These are phyloP conservation scores for Calephelis virginiensis DNA, from an alignment of 1,140 invertebrate genomes.

Conservation along the genomic window DNA sequence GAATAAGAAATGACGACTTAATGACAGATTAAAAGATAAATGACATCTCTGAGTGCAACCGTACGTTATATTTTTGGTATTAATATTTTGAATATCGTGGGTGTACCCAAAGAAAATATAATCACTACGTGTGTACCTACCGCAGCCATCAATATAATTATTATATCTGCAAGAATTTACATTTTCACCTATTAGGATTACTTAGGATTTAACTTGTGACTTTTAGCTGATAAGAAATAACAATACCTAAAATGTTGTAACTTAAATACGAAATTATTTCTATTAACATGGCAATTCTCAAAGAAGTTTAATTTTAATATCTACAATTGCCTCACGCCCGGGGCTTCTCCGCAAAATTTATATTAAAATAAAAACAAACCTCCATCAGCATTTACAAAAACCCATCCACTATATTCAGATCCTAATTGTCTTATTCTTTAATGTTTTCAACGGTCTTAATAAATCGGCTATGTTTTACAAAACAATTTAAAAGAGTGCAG, in stretches of 20 bases:
- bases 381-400: slow-evolving; percentile 55
- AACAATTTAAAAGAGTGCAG: slow-evolving; percentile 48
- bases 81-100: too few relatives aligned
- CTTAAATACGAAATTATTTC: background rate
- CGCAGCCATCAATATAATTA: too few relatives aligned
- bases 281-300: background rate
- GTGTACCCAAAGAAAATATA: too few relatives aligned
- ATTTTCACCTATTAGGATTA: background rate
- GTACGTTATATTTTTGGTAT: too few relatives aligned
- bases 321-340: slow-evolving; percentile 59
- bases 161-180: too few relatives aligned
- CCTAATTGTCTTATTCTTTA: slow-evolving; percentile 19
- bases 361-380: slow-evolving; percentile 72
- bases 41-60: too few relatives aligned
- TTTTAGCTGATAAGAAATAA: background rate
- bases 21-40: too few relatives aligned
- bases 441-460: slow-evolving; percentile 24
- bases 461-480: slow-evolving; percentile 34
- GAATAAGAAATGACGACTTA: too few relatives aligned
- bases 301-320: slow-evolving; percentile 48
- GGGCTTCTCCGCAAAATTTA: slow-evolving; percentile 67
- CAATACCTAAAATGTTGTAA: too few relatives aligned
- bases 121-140: too few relatives aligned
- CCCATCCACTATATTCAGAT: slow-evolving; percentile 30
- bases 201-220: too few relatives aligned